Percentiles rank a stretch among this genome's conserved stretches.
phyloP scores from a whole-genome alignment of 2,888 invertebrate genomes.

The Nemurella pictetii region DNA sequence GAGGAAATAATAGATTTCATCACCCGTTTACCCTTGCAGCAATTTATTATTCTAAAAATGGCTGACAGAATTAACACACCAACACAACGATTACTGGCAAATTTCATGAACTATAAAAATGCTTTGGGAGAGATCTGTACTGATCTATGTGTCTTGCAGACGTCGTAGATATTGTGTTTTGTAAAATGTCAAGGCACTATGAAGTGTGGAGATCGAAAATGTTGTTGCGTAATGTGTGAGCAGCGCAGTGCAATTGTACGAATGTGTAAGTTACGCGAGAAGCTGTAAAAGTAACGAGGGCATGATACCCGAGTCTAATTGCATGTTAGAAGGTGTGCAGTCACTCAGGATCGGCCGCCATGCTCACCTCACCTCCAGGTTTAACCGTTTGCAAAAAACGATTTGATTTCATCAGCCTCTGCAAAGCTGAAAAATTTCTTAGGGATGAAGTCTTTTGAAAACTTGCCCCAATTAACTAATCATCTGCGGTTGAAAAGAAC shows the following conservation, averaged over 20 bases:
- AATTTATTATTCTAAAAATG: not conserved
- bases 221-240: not conserved
- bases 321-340: no score
- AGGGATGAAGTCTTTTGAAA: not conserved
- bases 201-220: not conserved
- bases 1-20: not conserved
- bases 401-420: not conserved
- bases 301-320: no score
- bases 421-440: not conserved
- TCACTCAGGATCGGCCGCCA: no score
- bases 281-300: not conserved
- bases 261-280: not conserved
- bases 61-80: not conserved
- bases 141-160: not conserved
- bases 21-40: not conserved
- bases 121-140: not conserved
- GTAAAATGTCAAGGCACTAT: not conserved
- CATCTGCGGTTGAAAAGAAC: not conserved
- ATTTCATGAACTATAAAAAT: not conserved
- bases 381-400: not conserved
- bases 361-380: not conserved
- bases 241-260: not conserved
- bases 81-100: not conserved
- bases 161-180: not conserved
- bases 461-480: not conserved